Evolutionary conservation across 2,888 invertebrate species (phyloP), one percentile per base, ranked within the genome.

Genomic region (Tromatobia lineatoria): DNA sequence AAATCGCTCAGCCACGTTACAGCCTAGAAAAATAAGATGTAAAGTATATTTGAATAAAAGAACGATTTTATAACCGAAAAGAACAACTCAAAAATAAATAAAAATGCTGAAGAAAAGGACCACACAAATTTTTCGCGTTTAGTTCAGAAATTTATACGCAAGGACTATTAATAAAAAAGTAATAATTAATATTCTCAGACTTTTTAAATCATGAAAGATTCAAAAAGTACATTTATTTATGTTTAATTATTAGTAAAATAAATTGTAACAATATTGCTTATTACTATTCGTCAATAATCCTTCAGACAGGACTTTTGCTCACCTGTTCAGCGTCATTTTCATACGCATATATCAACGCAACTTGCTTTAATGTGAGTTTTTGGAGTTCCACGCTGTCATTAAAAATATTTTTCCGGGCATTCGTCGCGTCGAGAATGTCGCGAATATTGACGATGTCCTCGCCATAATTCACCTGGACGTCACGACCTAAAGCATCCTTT

Each of bases 1-100:
- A 98, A 94, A 91, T 97, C 97, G 87, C 95, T 95, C 86, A 98
- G 94, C 97, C 97, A 98, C 88, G 95, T 95, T 61, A 97, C 95
- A 3, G 97, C 97, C 95, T 95, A n/a, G 90, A 45, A 78, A 87
- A 75, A 90, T 61, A 8, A 38, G 38, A 61, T 61, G 18, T 15
- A 7, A 59, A 59, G n/a, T 59, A 59, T 7, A 11, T 59, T 6
- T 10, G n/a, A 34, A 1, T 34, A 25, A 29, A 34, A 34, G 6
- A 15, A 34, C 8, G 29, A n/a, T 59, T 34, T 34, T 59, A 34
- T n/a, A n/a, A 59, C 7, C 34, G 7, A n/a, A 6, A 59, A 25
- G 0, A 3, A 11, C 8, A 54, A 20, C 20, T 2, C 20, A 20
- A 54, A 20, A 54, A 54, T n/a, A n/a, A n/a, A 13, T 50, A 50